Evolutionary conservation across 2,113 vertebrate genomes (phyloP).

Genomic region (Eudyptes chrysolophus): DNA sequence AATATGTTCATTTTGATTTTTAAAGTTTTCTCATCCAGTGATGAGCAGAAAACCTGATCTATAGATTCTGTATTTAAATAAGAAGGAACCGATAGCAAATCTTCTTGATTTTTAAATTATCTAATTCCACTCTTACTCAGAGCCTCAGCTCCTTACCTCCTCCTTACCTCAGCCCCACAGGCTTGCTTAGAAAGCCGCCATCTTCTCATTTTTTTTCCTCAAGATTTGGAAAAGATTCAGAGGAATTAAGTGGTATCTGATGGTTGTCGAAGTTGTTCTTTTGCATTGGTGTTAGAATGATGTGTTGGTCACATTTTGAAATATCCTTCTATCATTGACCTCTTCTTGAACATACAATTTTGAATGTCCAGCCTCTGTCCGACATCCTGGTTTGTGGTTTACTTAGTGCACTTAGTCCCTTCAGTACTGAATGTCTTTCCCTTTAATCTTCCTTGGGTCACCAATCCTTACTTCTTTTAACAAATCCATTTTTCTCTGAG

Average conservation of each 20-base stretch:
- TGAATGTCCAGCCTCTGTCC: not conserved
- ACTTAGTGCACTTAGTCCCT: not conserved
- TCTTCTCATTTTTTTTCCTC: not conserved
- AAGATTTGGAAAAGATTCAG: not conserved
- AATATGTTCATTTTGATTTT: not conserved
- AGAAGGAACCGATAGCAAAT: not conserved
- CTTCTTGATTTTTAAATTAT: not conserved
- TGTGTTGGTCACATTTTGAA: not conserved
- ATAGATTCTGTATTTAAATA: not conserved
- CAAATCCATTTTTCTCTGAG: not conserved
- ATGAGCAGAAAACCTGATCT: not conserved
- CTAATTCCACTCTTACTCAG: not conserved
- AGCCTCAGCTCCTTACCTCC: not conserved
- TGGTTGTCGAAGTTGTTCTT: not conserved
- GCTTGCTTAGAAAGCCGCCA: not conserved
- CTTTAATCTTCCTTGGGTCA: not conserved
- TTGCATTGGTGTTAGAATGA: not conserved
- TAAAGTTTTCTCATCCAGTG: not conserved
- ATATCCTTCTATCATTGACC: not conserved
- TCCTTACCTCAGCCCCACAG: not conserved
- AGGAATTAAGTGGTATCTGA: not conserved
- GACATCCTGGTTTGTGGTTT: not conserved
- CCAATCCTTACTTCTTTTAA: not conserved
- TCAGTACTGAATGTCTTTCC: not conserved
- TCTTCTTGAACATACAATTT: not conserved